Evolutionary conservation across 2,888 invertebrate genomes (phyloP).

Genomic region (Rhogogaster chlorosoma): DNA sequence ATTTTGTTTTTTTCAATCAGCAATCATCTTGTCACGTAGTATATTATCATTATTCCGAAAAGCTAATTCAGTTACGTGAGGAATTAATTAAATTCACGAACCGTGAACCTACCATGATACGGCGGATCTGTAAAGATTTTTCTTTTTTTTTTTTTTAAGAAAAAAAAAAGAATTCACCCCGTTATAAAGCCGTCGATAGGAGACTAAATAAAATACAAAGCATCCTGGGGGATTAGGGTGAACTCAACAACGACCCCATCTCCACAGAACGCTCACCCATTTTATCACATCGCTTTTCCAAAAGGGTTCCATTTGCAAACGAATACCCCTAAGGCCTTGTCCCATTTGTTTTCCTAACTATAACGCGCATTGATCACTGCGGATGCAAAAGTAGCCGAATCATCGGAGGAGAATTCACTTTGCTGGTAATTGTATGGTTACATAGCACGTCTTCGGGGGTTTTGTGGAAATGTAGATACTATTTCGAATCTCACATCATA

Average conservation of each 20-base stretch:
- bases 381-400: not conserved
- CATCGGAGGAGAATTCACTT: not conserved
- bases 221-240: constrained; percentile 39
- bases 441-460: not conserved
- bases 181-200: constrained; percentile 33
- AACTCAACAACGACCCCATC: constrained; percentile 35
- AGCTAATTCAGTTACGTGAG: not conserved
- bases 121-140: not conserved
- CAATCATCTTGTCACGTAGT: not conserved
- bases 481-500: not conserved
- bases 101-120: not conserved
- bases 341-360: constrained; percentile 12
- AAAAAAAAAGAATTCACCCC: constrained; percentile 27
- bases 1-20: not conserved
- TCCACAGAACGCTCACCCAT: not conserved
- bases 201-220: constrained; percentile 39
- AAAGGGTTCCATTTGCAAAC: constrained; percentile 39
- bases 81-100: constrained; percentile 5
- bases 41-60: not conserved
- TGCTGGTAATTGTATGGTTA: not conserved
- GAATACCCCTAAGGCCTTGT: not conserved
- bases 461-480: not conserved
- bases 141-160: not conserved
- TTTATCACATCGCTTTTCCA: constrained; percentile 18
- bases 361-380: not conserved